phyloP scores from a whole-genome alignment of 2,797 vertebrate genomes.

The Myioborus melanocephalus region DNA sequence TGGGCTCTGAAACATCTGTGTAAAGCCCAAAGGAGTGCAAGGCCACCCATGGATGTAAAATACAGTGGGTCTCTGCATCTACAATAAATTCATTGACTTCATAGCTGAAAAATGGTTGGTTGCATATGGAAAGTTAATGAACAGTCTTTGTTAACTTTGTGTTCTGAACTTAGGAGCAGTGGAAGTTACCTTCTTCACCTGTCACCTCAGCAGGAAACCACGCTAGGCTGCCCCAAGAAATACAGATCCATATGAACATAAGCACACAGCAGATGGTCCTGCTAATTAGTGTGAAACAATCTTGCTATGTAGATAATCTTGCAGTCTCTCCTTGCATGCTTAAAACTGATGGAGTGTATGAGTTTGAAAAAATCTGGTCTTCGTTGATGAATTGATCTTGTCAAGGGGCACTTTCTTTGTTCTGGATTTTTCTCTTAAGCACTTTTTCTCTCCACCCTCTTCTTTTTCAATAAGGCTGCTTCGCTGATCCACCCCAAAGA shows the following conservation, averaged over 20 bases:
- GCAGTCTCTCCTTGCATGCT: neutral
- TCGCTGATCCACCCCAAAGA: constrained; percentile 95
- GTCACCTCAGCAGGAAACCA: neutral
- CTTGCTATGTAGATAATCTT: neutral
- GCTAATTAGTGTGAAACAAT: neutral
- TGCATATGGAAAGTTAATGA: neutral
- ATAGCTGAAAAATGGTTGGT: neutral
- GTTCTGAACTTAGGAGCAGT: neutral
- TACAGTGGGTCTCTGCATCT: neutral
- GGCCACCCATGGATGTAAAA: neutral
- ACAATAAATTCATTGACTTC: neutral
- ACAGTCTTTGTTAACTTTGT: neutral
- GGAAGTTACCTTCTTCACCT: neutral
- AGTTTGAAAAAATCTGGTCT: neutral
- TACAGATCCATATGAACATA: neutral
- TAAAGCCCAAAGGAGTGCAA: neutral
- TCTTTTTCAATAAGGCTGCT: constrained; percentile 82
- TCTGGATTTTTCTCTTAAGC: neutral
- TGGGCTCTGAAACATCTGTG: neutral
- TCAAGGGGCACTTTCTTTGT: neutral
- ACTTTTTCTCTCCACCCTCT: neutral
- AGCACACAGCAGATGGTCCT: constrained; percentile 7
- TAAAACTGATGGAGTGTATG: neutral
- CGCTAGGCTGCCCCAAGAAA: neutral
- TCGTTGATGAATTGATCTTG: neutral